phyloP scores from a whole-genome alignment of 2,797 vertebrate species.

The Miichthys miiuy region DNA sequence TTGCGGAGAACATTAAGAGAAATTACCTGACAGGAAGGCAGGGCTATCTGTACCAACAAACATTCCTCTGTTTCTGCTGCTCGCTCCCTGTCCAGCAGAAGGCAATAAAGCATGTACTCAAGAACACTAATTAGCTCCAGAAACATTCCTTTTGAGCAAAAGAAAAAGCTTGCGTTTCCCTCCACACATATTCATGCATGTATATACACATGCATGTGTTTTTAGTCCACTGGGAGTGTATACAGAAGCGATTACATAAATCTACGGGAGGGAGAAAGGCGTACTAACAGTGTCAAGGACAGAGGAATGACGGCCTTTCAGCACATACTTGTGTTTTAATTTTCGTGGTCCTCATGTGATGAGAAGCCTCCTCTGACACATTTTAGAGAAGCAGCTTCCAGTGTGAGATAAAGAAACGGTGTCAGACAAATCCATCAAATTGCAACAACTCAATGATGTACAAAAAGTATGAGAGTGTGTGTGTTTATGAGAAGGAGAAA shows the following conservation, averaged over 20 bases:
- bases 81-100: slow-evolving; percentile 76
- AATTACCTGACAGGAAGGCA: slow-evolving; percentile 69
- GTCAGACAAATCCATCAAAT: slow-evolving; percentile 38
- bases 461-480: background rate
- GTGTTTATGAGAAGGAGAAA: slow-evolving; percentile 25
- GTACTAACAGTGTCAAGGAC: slow-evolving; percentile 65
- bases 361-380: slow-evolving; percentile 33
- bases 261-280: slow-evolving; percentile 45
- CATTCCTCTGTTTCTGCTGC: slow-evolving; percentile 76
- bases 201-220: slow-evolving; percentile 35
- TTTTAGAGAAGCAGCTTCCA: slow-evolving; percentile 37
- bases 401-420: slow-evolving; percentile 7
- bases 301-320: slow-evolving; percentile 50
- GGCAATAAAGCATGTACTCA: slow-evolving; percentile 78
- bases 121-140: slow-evolving; percentile 85
- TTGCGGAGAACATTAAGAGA: slow-evolving; percentile 50
- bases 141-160: slow-evolving; percentile 76
- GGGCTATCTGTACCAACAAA: slow-evolving; percentile 68
- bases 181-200: slow-evolving; percentile 32
- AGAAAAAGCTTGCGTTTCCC: slow-evolving; percentile 43
- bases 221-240: slow-evolving; percentile 42
- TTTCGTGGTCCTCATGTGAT: slow-evolving; percentile 36
- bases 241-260: slow-evolving; percentile 71
- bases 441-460: slow-evolving; percentile 14
- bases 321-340: slow-evolving; percentile 45